Base-by-base conservation (phyloP, 2,888 invertebrate species). In the Tethea ocularis region DNA sequence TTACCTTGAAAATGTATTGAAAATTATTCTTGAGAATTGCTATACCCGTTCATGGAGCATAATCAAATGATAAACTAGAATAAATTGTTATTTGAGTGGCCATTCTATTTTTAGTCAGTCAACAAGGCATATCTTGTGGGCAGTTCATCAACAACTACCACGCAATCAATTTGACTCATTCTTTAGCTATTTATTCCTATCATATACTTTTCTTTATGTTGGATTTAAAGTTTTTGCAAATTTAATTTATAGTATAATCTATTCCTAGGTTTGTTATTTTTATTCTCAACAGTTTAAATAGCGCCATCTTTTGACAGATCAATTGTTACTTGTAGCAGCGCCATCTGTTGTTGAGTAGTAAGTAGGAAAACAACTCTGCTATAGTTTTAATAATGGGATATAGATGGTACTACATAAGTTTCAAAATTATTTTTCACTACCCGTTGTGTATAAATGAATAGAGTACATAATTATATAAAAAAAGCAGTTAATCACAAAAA, bases 101-200 rank as follows among this genome's bases (percentile, higher is more conserved):
- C 72, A 72, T 71, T 86, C 91, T 91, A 91, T 91, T 88, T 91
- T 84, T 90, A 91, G 88, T 79, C 57, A 63, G 68, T 74, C 80
- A 86, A 83, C 83, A 79, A 86, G 84, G 75, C 80, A 73, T 76
- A 77, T 46, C 17, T 70, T 72, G 64, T 66, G 70, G 67, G 33
- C 54, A 46, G 74, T 75, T 82, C 83, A 85, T 86, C 81, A 80
- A 81, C 79, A 77, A 74, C 80, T 73, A 74, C 46, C 46, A 88
- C 88, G 87, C 90, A 87, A 88, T 89, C 88, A 89, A 87, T 89
- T 91, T 89, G 87, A 86, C 86, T 84, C 79, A 85, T 82, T 82
- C 76, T 66, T 33, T 69, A 75, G 78, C 78, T 81, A 82, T 83
- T 80, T 81, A 17, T 41, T 17, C 15, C 15, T 41, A 17, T 41